phyloP scores from a whole-genome alignment of 2,113 vertebrate genomes.

The Corvus cornix region DNA sequence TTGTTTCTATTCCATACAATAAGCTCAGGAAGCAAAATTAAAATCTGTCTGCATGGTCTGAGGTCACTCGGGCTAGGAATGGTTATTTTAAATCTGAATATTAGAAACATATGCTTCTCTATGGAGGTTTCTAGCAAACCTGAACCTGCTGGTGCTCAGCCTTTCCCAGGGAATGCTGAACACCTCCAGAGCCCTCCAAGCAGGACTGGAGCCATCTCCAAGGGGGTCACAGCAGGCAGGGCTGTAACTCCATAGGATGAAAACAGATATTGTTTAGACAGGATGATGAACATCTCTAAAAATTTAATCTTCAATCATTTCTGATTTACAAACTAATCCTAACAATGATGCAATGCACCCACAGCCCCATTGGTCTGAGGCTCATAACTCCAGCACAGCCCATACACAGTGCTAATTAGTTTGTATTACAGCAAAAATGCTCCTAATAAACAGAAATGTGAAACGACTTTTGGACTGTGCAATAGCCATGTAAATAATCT shows the following conservation, averaged over 20 bases:
- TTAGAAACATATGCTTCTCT: not conserved
- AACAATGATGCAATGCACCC: not conserved
- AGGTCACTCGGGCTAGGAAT: not conserved
- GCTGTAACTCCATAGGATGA: not conserved
- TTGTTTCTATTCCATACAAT: not conserved
- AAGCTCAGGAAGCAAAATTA: not conserved
- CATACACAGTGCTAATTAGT: not conserved
- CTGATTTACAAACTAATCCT: constrained; percentile 24
- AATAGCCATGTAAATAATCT: not conserved
- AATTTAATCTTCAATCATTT: not conserved
- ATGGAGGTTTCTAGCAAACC: not conserved
- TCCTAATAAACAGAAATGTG: not conserved
- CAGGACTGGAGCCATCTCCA: not conserved
- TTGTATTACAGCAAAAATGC: not conserved
- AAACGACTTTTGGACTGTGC: not conserved
- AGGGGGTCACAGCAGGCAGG: not conserved
- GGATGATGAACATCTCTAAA: not conserved
- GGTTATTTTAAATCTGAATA: not conserved
- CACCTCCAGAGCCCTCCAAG: not conserved
- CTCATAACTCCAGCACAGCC: not conserved
- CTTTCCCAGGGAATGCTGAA: not conserved
- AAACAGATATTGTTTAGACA: not conserved
- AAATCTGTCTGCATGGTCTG: not conserved
- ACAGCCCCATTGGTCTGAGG: not conserved
- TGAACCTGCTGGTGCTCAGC: constrained; percentile 2